Conservation (phyloP, 2,888 invertebrate species). For the Imbricaverruca yamaguchii region DNA sequence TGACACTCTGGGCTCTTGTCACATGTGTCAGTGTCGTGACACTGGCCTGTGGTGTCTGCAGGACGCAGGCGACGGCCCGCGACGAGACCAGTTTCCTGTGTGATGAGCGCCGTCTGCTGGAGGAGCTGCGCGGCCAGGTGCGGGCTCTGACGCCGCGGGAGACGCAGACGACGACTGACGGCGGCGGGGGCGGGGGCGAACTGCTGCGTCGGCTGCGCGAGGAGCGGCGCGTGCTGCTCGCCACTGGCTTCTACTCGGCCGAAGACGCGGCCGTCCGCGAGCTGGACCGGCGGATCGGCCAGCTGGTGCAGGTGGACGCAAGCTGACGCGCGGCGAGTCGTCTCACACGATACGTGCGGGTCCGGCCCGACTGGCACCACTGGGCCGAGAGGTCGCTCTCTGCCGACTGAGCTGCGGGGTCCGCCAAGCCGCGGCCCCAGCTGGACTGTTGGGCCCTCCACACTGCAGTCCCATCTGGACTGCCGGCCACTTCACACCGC, state of each 20-base stretch:
- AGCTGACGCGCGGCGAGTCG: no score
- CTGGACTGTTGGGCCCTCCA: no score
- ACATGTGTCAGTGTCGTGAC: no score
- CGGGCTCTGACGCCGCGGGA: slow-evolving; percentile 16
- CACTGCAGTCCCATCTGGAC: no score
- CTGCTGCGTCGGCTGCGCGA: slow-evolving; percentile 2
- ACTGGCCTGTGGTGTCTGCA: neutral
- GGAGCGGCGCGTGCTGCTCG: slow-evolving; percentile 15
- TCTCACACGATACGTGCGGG: no score
- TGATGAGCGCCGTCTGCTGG: slow-evolving; percentile 6
- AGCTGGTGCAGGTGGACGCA: neutral
- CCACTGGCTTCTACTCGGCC: slow-evolving; percentile 9
- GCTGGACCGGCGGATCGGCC: slow-evolving; percentile 1
- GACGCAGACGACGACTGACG: neutral
- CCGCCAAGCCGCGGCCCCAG: no score
- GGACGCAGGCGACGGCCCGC: slow-evolving; percentile 1
- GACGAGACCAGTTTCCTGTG: neutral
- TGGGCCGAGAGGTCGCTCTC: no score
- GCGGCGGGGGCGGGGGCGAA: neutral
- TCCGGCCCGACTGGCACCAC: no score
- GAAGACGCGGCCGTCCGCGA: slow-evolving; percentile 11
- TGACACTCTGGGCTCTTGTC: no score
- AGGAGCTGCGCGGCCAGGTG: slow-evolving; percentile 14
- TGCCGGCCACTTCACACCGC: no score
- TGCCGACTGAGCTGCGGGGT: no score